These are phyloP conservation scores for Drosophila tsacasi DNA, from an alignment of 1,140 invertebrate genomes.

Conservation along the genomic window DNA sequence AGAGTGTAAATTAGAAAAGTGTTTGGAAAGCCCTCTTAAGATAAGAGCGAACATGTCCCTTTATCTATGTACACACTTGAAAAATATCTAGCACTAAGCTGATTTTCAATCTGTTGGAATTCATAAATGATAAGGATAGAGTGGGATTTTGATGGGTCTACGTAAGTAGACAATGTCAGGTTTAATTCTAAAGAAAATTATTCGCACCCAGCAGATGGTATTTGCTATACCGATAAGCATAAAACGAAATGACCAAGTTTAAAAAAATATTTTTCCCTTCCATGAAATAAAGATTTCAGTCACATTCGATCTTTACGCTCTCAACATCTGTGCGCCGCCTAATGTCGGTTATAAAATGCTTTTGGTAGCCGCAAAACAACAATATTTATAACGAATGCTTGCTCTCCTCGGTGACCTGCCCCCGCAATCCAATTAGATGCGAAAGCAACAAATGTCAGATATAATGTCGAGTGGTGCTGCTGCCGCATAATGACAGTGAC, in stretches of 20 bases:
- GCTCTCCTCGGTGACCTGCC: not conserved
- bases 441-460: constrained; percentile 53
- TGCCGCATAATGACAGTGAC: constrained; percentile 50
- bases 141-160: not conserved
- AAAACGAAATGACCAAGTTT: not conserved
- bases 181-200: not conserved
- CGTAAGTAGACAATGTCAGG: too few species aligned
- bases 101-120: constrained; percentile 7
- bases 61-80: constrained; percentile 9
- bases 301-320: constrained; percentile 2
- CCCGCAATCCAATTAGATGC: constrained; percentile 57
- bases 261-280: not conserved
- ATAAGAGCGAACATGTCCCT: not conserved
- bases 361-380: not conserved
- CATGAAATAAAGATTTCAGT: not conserved
- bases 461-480: constrained; percentile 10
- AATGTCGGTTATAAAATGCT: constrained; percentile 7
- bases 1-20: not conserved
- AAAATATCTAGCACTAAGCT: constrained; percentile 14
- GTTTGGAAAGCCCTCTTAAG: constrained; percentile 3
- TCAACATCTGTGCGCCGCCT: not conserved
- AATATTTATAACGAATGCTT: constrained; percentile 17
- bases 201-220: not conserved
- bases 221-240: not conserved
- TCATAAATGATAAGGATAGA: not conserved